Percentiles rank a stretch among this genome's conserved stretches.
phyloP scores from a whole-genome alignment of 2,797 vertebrate genomes.

The Sparus aurata region DNA sequence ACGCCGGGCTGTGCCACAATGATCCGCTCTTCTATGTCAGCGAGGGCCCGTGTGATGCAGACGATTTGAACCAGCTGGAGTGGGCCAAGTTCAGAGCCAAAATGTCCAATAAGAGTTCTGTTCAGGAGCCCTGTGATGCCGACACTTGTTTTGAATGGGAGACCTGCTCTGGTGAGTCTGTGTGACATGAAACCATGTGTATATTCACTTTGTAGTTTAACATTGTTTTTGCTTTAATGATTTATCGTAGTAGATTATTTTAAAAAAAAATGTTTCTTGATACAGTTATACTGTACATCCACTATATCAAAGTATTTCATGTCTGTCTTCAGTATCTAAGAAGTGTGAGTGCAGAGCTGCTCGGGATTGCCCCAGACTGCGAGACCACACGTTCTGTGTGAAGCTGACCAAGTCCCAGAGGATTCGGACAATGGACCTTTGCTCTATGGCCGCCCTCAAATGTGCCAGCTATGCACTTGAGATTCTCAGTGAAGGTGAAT shows the following conservation, averaged over 20 bases:
- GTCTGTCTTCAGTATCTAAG: constrained; percentile 65
- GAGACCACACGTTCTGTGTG: constrained; percentile 76
- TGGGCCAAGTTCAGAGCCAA: constrained; percentile 88
- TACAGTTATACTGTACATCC: no score
- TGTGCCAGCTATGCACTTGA: constrained; percentile 75
- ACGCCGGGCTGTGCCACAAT: constrained; percentile 87
- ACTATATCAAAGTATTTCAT: not conserved
- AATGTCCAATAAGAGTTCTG: constrained; percentile 85
- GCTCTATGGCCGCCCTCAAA: constrained; percentile 78
- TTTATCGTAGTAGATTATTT: no score
- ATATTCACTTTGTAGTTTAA: not conserved
- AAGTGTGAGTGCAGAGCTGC: constrained; percentile 79
- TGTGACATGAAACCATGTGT: not conserved
- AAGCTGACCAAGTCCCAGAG: constrained; percentile 64
- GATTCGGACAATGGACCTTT: constrained; percentile 77
- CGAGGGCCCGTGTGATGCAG: constrained; percentile 76
- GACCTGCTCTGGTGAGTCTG: constrained; percentile 87
- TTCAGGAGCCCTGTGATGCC: constrained; percentile 85
- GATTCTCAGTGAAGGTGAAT: constrained; percentile 76
- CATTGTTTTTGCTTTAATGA: not conserved
- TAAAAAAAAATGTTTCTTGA: not conserved
- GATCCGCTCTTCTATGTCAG: constrained; percentile 87
- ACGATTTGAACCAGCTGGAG: constrained; percentile 62
- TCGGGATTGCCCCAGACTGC: constrained; percentile 62
- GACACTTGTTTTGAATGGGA: constrained; percentile 95